Base-by-base conservation (phyloP, 2,888 invertebrate genomes). In the Dexiosoma caninum region DNA sequence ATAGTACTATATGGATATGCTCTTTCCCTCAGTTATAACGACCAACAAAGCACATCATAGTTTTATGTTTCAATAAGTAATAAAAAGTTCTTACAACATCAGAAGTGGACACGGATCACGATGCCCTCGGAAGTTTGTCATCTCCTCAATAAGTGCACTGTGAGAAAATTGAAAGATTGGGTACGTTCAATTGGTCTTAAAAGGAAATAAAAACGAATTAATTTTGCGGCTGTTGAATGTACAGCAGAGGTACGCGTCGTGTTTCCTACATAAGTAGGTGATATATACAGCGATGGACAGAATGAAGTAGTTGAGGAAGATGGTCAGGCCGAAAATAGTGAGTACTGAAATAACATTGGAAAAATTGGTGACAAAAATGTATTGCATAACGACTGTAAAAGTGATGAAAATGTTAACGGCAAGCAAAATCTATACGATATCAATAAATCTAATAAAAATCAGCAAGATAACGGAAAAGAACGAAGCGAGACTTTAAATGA, bases 171-270 rank as follows among this genome's bases (percentile, higher is more conserved):
- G 3, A 64, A 64, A 51, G 64, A 64, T 64, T 64, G 64, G 64
- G 6, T 51, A 21, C 64, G 64, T 23, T 64, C 35, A 21, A 21
- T 64, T 19, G 60, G 60, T 6, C 32, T 49, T 32, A 64, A 49
- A 49, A 64, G 46, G 7, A 49, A 66, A 51, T 12, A 66, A 37
- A 37, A 66, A 66, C 8, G 35, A 66, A 66, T 49, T 37, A 37
- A 66, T 37, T 66, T 37, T 37, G 16, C 51, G 37, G 19, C 8
- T 37, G 51, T 10, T 51, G 3, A 66, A 2, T 51, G 37, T 37
- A 6, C 49, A 49, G 9, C 1, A 2, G 46, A 62, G 7, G 1
- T 62, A 8, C 46, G 37, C 12, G 49, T 49, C 21, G 9, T 23
- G 21, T 5, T 49, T n/a, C 49, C 37, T 35, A 37, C 49, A 21